Conservation (phyloP, 1,140 invertebrate genomes). For the Halyomorpha halys region DNA sequence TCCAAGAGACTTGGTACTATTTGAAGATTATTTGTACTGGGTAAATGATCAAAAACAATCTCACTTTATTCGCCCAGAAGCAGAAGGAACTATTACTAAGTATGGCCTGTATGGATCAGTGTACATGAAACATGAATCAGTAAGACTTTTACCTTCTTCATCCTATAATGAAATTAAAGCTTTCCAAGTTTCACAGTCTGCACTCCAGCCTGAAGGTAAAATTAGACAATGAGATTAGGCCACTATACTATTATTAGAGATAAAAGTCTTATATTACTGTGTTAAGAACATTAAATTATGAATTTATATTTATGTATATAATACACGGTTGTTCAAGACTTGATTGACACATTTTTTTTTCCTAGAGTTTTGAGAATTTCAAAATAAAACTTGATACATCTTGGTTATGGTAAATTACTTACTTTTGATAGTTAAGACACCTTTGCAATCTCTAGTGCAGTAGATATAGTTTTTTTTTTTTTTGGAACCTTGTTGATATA, state of each 20-base stretch:
- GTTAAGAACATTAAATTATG: neutral
- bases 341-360: no score
- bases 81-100: conserved; percentile 23
- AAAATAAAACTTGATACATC: no score
- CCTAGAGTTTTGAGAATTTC: no score
- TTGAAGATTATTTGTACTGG: conserved; percentile 31
- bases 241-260: no score
- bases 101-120: conserved; percentile 23
- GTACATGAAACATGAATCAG: conserved; percentile 17
- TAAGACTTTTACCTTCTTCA: conserved; percentile 22
- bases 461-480: no score
- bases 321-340: no score
- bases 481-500: no score
- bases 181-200: conserved; percentile 26
- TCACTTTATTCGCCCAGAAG: neutral
- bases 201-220: conserved; percentile 25
- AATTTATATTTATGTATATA: neutral
- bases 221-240: no score
- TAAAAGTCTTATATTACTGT: conserved; percentile 5
- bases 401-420: no score
- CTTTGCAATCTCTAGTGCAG: no score
- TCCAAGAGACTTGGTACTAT: conserved; percentile 25
- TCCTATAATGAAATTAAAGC: neutral
- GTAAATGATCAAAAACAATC: conserved; percentile 13
- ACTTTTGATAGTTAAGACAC: no score